Percentiles rank a stretch among this genome's conserved stretches.
phyloP scores from a whole-genome alignment of 2,888 invertebrate species.

The Drosophila rellima region DNA sequence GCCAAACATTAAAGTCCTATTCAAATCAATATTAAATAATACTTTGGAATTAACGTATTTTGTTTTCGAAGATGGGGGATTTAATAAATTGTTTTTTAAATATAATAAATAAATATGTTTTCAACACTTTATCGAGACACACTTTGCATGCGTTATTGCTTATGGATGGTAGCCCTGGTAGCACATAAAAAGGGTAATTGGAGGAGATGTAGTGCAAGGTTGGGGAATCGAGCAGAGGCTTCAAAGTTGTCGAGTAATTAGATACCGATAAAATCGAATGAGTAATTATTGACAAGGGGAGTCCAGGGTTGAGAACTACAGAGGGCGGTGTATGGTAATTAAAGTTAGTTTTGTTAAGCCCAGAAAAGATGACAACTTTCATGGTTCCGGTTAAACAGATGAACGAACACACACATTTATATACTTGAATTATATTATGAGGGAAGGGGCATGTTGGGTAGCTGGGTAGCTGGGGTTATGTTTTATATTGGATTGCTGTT shows the following conservation, averaged over 20 bases:
- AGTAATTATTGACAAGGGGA: background rate
- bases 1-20: background rate
- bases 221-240: background rate
- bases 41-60: background rate
- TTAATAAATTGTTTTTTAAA: no score
- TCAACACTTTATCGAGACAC: background rate
- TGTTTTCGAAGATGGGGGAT: background rate
- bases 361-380: slow-evolving; percentile 5
- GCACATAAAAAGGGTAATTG: no score
- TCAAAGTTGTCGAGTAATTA: slow-evolving; percentile 1
- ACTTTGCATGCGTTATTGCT: background rate
- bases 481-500: slow-evolving; percentile 26
- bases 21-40: background rate
- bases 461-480: slow-evolving; percentile 3
- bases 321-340: slow-evolving; percentile 1
- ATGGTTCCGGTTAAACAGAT: slow-evolving; percentile 19
- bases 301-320: slow-evolving; percentile 6
- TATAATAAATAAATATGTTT: no score
- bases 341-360: background rate
- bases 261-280: background rate
- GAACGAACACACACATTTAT: slow-evolving; percentile 20
- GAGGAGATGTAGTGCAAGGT: no score
- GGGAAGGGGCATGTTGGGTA: background rate
- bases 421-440: slow-evolving; percentile 5
- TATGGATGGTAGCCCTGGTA: background rate